phyloP scores from a whole-genome alignment of 2,888 invertebrate species.

The Lydus trimaculatus region DNA sequence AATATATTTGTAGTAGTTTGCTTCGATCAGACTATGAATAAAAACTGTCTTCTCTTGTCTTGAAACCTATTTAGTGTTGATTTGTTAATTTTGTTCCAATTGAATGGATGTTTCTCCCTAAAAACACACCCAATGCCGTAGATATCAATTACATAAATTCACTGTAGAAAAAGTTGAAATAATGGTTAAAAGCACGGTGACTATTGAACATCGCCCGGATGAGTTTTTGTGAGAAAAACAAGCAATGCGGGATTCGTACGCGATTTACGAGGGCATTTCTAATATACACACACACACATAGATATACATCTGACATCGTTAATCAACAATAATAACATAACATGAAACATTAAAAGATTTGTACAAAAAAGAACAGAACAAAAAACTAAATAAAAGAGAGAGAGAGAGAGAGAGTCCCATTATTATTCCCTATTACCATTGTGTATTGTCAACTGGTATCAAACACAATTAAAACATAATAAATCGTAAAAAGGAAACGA shows the following conservation, averaged over 20 bases:
- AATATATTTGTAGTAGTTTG: no score
- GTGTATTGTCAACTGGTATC: constrained; percentile 24
- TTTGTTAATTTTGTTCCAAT: not conserved
- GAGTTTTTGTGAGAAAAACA: constrained; percentile 49
- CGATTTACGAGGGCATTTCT: constrained; percentile 52
- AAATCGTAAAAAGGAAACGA: constrained; percentile 50
- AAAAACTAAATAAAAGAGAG: constrained; percentile 15
- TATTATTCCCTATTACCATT: constrained; percentile 19
- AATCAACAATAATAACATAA: constrained; percentile 24
- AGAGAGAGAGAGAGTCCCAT: not conserved
- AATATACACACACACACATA: not conserved
- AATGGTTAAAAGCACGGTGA: constrained; percentile 12
- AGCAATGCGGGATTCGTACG: constrained; percentile 49
- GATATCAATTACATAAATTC: constrained; percentile 15
- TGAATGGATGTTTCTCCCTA: constrained; percentile 1
- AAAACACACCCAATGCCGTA: no score
- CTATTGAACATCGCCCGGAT: constrained; percentile 37
- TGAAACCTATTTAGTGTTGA: no score
- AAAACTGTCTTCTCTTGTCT: no score
- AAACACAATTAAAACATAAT: constrained; percentile 43
- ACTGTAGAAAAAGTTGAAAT: constrained; percentile 7
- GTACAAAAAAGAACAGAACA: not conserved
- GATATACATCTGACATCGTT: constrained; percentile 26
- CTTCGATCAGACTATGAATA: no score
- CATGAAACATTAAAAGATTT: constrained; percentile 11